These are phyloP conservation scores for Geotria australis DNA, from an alignment of 2,797 vertebrate species.

Conservation along the genomic window DNA sequence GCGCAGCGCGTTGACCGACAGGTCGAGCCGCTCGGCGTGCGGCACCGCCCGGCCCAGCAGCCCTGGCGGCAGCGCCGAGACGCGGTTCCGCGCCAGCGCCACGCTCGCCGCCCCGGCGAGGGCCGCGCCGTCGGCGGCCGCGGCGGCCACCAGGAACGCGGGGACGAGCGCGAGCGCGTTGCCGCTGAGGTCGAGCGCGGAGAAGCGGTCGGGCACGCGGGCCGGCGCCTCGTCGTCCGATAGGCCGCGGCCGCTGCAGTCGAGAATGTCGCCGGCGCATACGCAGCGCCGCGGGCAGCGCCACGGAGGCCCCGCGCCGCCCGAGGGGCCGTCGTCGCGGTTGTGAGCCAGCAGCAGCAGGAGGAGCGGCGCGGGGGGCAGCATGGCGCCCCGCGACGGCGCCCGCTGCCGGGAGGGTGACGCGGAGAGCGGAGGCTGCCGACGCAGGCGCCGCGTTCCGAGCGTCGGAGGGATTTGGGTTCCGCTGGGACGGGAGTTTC, in stretches of 20 bases:
- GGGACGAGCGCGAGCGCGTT: slow-evolving; percentile 18
- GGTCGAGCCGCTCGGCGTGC: slow-evolving; percentile 14
- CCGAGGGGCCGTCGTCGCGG: not conserved
- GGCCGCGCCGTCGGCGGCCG: slow-evolving; percentile 6
- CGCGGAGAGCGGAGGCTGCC: no score
- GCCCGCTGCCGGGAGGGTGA: not conserved
- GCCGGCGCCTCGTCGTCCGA: not conserved
- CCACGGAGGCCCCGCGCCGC: slow-evolving; percentile 2
- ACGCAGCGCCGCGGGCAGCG: slow-evolving; percentile 22
- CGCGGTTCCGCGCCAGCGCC: no score
- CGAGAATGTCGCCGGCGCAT: slow-evolving; percentile 49
- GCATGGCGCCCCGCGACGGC: not conserved
- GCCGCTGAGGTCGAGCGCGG: not conserved
- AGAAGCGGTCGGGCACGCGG: not conserved
- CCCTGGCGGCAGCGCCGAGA: no score
- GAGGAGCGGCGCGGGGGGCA: slow-evolving; percentile 6
- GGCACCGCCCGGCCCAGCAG: no score
- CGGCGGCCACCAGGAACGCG: slow-evolving; percentile 12
- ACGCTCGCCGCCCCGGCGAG: no score
- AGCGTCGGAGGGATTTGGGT: no score
- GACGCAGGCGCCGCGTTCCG: no score
- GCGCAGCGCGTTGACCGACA: slow-evolving; percentile 39
- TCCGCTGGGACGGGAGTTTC: no score
- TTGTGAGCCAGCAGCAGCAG: slow-evolving; percentile 11
- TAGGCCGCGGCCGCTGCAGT: slow-evolving; percentile 19